Evolutionary conservation across 1,140 invertebrate genomes (phyloP).

Genomic region (Procambarus clarkii): DNA sequence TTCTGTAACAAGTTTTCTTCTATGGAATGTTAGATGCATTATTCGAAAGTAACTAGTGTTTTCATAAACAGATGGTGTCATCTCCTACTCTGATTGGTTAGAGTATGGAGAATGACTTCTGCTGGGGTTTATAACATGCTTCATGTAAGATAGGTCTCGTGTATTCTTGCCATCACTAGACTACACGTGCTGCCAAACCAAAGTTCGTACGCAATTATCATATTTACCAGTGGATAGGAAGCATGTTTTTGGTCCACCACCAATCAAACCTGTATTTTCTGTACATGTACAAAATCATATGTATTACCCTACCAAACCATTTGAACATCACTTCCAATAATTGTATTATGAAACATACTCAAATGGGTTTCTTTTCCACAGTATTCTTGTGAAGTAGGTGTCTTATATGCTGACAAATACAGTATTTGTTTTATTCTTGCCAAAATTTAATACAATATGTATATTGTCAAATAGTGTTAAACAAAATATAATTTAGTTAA

Average conservation of each 20-base stretch:
- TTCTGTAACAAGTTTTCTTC: background rate
- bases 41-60: too few species aligned
- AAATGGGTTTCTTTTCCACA: too few species aligned
- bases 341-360: too few species aligned
- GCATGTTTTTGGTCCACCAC: too few species aligned
- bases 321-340: too few species aligned
- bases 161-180: background rate
- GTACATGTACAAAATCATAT: too few species aligned
- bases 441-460: background rate
- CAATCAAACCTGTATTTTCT: too few species aligned
- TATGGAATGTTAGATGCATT: background rate
- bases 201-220: background rate
- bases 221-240: too few species aligned
- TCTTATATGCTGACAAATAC: too few species aligned
- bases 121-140: background rate
- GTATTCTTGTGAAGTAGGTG: too few species aligned
- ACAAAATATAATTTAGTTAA: background rate
- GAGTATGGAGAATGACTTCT: constrained; percentile 23
- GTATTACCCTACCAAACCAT: background rate
- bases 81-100: constrained; percentile 29
- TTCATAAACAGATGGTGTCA: background rate
- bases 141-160: background rate
- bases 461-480: background rate
- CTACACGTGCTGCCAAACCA: background rate
- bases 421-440: background rate